Percentiles rank a stretch among this genome's conserved stretches.
phyloP scores from a whole-genome alignment of 2,888 invertebrate species.

The Didymodactylos carnosus region DNA sequence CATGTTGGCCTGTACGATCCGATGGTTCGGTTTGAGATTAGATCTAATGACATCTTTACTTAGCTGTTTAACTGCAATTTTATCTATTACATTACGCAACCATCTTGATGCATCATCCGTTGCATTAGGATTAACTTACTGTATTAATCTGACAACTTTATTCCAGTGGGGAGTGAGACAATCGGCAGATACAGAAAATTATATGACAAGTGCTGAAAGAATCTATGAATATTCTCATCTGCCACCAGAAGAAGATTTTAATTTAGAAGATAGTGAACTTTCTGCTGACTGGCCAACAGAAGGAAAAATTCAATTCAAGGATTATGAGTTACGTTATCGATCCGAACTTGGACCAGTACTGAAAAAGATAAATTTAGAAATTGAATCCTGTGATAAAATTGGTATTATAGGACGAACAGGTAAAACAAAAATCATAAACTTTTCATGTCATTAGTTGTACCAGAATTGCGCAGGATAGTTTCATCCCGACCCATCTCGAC shows the following conservation, averaged over 20 bases:
- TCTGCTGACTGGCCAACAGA: slow-evolving; percentile 34
- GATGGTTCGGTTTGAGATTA: slow-evolving; percentile 79
- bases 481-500: no score
- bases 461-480: no score
- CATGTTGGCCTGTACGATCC: slow-evolving; percentile 63
- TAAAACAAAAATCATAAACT: no score
- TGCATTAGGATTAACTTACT: slow-evolving; percentile 28
- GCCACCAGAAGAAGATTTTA: slow-evolving; percentile 38
- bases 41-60: slow-evolving; percentile 42
- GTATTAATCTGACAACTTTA: slow-evolving; percentile 48
- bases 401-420: slow-evolving; percentile 43
- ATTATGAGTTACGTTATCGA: slow-evolving; percentile 48
- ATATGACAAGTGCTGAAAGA: slow-evolving; percentile 51
- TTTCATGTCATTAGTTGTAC: no score
- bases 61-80: not conserved
- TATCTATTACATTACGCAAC: not conserved
- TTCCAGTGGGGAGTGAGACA: slow-evolving; percentile 77
- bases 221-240: slow-evolving; percentile 54
- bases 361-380: slow-evolving; percentile 36
- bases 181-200: slow-evolving; percentile 50
- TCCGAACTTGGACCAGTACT: slow-evolving; percentile 47
- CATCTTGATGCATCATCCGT: no score
- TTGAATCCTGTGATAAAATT: slow-evolving; percentile 41
- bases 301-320: slow-evolving; percentile 27
- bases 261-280: slow-evolving; percentile 21